Percentiles rank a stretch among this genome's conserved stretches.
Evolutionary conservation across 2,113 vertebrate genomes (phyloP).

Genomic region (Ursus arctos): DNA sequence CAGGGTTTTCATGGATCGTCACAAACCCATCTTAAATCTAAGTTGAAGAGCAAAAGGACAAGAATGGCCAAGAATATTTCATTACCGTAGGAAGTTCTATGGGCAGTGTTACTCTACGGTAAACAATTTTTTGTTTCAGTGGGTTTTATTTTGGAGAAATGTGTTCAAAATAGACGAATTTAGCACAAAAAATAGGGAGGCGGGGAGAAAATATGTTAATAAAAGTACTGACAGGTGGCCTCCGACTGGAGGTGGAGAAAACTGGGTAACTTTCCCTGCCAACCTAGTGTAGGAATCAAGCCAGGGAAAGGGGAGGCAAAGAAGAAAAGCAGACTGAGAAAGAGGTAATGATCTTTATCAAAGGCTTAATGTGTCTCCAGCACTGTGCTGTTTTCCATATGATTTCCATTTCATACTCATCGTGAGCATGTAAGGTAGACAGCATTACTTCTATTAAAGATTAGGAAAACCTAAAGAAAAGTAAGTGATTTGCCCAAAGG

Average conservation of each 20-base stretch:
- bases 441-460: constrained; percentile 24
- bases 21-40: constrained; percentile 16
- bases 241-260: not conserved
- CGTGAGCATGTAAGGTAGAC: not conserved
- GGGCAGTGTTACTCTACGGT: not conserved
- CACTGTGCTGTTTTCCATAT: not conserved
- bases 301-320: not conserved
- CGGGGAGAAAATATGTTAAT: constrained; percentile 3
- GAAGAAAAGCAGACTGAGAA: not conserved
- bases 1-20: not conserved
- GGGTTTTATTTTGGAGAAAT: constrained; percentile 8
- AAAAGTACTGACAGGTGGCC: constrained; percentile 4
- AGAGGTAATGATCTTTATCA: not conserved
- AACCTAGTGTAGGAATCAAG: not conserved
- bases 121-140: not conserved
- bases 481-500: not conserved
- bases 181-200: constrained; percentile 47
- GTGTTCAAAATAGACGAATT: not conserved
- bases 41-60: constrained; percentile 1
- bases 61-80: not conserved
- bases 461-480: constrained; percentile 33
- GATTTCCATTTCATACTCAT: not conserved
- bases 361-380: not conserved
- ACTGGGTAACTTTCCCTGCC: not conserved
- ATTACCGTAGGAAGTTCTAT: not conserved